Evolutionary conservation across 2,113 vertebrate species (phyloP).

Genomic region (Oenanthe oenanthe): DNA sequence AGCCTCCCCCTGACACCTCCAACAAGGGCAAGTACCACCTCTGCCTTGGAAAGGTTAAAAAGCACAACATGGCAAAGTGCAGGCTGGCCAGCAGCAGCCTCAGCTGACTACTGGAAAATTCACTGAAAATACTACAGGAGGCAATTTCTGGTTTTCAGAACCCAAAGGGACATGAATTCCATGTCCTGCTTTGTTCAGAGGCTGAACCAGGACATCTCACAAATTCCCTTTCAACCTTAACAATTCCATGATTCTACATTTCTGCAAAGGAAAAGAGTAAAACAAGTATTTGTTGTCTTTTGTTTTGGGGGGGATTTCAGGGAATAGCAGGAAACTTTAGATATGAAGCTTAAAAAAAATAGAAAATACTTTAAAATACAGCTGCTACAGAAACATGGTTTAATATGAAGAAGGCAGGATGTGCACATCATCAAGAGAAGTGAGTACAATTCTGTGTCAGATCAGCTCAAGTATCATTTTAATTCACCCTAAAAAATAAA

Average conservation of each 20-base stretch:
- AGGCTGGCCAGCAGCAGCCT: not conserved
- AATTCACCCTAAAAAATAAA: not conserved
- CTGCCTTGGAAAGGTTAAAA: not conserved
- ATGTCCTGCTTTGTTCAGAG: not conserved
- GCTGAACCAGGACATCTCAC: not conserved
- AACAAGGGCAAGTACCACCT: not conserved
- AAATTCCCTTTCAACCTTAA: not conserved
- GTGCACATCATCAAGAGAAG: not conserved
- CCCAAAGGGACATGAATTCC: not conserved
- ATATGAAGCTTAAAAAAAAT: not conserved
- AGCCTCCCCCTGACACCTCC: not conserved
- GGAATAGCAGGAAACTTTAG: not conserved
- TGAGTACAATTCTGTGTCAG: not conserved
- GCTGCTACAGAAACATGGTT: not conserved
- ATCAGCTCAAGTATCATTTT: not conserved
- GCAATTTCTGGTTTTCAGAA: not conserved
- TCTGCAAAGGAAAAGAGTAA: not conserved
- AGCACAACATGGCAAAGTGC: not conserved
- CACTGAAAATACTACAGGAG: not conserved
- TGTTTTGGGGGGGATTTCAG: rapidly evolving
- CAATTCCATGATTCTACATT: rapidly evolving
- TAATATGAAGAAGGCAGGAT: not conserved
- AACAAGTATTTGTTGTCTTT: not conserved
- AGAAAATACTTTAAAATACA: not conserved
- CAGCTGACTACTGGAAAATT: not conserved